Base-by-base conservation (phyloP, 2,888 invertebrate species). In the Papilio gigon region DNA sequence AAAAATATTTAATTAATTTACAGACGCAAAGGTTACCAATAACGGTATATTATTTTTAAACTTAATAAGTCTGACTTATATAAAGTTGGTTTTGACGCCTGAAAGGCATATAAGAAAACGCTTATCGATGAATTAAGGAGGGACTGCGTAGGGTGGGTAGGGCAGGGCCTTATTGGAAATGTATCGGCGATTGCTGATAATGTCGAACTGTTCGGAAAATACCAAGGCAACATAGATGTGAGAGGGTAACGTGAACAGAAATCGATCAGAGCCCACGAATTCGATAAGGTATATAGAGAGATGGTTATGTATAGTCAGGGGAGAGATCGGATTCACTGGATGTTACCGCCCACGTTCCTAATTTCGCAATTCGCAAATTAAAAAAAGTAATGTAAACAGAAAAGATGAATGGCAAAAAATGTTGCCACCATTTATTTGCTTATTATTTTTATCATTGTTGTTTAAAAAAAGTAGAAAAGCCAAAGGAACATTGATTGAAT, bases 131-230 rank as follows among this genome's bases (percentile, higher is more conserved):
- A 44, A 33, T 27, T 44, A 65, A 25, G 59, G 44, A 56, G 65
- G 65, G 58, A 20, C 33, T 33, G 17, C 56, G 42, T 50, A 68
- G 67, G 68, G 30, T 79, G 64, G 61, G 62, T 65, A 71, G 70
- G 67, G 63, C 65, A 68, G 65, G 53, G 42, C 17, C 50, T 27
- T 85, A 92, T 91, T 87, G 87, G 86, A 84, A 87, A 84, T 77
- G 84, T 91, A 92, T 93, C 85, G 90, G 89, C 82, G 88, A 92
- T 93, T 85, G 83, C 84, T 91, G 91, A 92, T 92, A 92, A 90
- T 92, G 89, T 90, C 89, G 90, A 90, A 86, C 85, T 84, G 89
- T 92, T 92, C 90, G 91, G 91, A 92, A 92, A 92, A 81, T 84
- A 91, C 92, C 81, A 92, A 89, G 92, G 81, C 84, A 78, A 68